Conservation (phyloP, 2,113 vertebrate species). For the Cyprinus carpio region DNA sequence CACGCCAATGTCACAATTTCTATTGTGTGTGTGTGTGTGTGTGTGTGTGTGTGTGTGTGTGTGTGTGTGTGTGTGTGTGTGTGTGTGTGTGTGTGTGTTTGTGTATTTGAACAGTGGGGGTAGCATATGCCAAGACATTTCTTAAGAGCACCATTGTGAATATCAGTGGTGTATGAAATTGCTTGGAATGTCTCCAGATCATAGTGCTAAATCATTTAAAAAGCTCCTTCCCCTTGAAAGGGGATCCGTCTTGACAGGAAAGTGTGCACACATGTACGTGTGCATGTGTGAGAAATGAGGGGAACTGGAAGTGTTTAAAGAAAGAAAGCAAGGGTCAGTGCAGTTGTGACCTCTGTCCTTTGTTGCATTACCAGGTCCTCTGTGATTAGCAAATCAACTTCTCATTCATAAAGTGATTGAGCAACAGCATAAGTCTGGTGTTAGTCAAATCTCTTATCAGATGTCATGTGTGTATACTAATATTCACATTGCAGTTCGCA, state of each 20-base stretch:
- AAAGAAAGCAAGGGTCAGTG: conserved; percentile 62
- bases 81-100: conserved; percentile 50
- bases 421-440: not conserved
- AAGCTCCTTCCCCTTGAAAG: conserved; percentile 70
- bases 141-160: conserved; percentile 66
- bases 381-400: conserved; percentile 68
- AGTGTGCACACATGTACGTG: conserved; percentile 20
- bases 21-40: conserved; percentile 49
- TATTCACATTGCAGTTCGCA: not conserved
- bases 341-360: conserved; percentile 78
- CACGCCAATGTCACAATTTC: conserved; percentile 67
- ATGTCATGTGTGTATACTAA: not conserved
- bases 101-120: conserved; percentile 45
- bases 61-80: conserved; percentile 51
- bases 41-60: conserved; percentile 48
- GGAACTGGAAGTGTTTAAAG: conserved; percentile 34
- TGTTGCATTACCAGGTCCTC: conserved; percentile 61
- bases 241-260: conserved; percentile 47
- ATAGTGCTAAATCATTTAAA: conserved; percentile 82
- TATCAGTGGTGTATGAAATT: conserved; percentile 78
- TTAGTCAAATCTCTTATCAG: conserved; percentile 5
- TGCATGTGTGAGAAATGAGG: conserved; percentile 21
- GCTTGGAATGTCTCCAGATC: conserved; percentile 76
- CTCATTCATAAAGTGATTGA: not conserved
- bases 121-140: conserved; percentile 64